Conservation (phyloP, 2,888 invertebrate genomes). For the Eupithecia pulchellata region DNA sequence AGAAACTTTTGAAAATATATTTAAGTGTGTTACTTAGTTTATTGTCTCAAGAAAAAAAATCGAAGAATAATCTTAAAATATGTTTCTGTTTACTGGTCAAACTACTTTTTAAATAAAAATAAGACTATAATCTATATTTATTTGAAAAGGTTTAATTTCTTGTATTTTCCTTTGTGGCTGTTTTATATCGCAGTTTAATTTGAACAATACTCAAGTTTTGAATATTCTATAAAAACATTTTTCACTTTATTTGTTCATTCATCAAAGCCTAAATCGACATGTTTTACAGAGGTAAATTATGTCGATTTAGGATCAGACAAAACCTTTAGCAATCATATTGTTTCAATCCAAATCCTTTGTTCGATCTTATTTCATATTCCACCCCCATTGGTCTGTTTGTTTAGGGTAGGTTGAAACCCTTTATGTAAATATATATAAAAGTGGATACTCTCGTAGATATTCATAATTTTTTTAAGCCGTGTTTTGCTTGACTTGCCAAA, state of each 20-base stretch:
- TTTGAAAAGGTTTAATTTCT: neutral
- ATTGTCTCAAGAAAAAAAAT: neutral
- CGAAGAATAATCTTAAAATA: neutral
- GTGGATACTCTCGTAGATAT: neutral
- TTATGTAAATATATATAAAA: too few relatives aligned
- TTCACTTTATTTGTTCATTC: neutral
- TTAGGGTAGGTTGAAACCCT: constrained; percentile 15
- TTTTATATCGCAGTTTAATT: neutral
- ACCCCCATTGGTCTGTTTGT: constrained; percentile 25
- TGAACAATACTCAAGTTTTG: neutral
- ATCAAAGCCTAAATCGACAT: neutral
- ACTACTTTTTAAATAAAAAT: neutral
- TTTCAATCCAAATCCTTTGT: constrained; percentile 30
- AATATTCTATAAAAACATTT: neutral
- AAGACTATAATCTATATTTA: neutral
- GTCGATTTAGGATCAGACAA: too few relatives aligned
- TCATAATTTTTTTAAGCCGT: neutral
- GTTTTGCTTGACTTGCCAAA: neutral
- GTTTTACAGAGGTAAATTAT: too few relatives aligned
- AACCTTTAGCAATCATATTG: constrained; percentile 23
- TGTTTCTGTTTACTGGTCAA: neutral
- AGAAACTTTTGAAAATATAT: too few relatives aligned
- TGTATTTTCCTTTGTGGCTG: neutral
- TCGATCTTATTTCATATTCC: constrained; percentile 26
- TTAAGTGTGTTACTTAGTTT: too few relatives aligned